Evolutionary conservation across 2,113 vertebrate species (phyloP).

Genomic region (Thymallus thymallus): DNA sequence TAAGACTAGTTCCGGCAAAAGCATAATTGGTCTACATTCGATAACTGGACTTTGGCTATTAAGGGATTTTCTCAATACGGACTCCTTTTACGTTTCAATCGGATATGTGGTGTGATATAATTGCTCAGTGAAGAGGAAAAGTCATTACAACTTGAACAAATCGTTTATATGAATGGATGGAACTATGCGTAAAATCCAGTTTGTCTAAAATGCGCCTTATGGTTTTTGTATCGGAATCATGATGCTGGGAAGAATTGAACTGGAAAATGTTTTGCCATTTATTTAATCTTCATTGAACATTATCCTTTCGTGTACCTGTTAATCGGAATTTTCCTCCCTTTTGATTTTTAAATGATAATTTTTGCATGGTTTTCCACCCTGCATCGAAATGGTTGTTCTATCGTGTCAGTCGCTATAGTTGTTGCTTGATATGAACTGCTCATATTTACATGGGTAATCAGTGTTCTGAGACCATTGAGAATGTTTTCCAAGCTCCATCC

Average conservation of each 20-base stretch:
- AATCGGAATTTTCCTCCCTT: constrained; percentile 41
- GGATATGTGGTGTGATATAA: constrained; percentile 51
- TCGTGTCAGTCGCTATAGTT: constrained; percentile 46
- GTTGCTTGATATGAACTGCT: constrained; percentile 51
- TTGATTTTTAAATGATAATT: constrained; percentile 31
- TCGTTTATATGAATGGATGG: constrained; percentile 29
- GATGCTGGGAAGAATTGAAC: constrained; percentile 40
- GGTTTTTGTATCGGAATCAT: constrained; percentile 20
- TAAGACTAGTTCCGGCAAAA: constrained; percentile 45
- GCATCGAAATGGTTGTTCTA: constrained; percentile 66
- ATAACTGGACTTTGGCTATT: constrained; percentile 58
- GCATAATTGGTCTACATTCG: constrained; percentile 37
- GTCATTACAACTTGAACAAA: constrained; percentile 31
- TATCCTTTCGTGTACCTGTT: constrained; percentile 46
- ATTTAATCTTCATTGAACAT: constrained; percentile 38
- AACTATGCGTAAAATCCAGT: constrained; percentile 30
- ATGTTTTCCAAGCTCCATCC: constrained; percentile 56
- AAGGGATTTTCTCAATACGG: constrained; percentile 49
- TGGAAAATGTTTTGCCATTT: constrained; percentile 48
- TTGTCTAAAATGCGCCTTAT: constrained; percentile 43
- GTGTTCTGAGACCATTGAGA: constrained; percentile 59
- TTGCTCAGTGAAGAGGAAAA: constrained; percentile 38
- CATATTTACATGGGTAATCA: constrained; percentile 59
- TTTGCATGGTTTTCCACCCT: constrained; percentile 25
- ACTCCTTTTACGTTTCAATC: constrained; percentile 37